Conservation (phyloP, 2,113 vertebrate genomes). For the Poeciliopsis turrubarensis region DNA sequence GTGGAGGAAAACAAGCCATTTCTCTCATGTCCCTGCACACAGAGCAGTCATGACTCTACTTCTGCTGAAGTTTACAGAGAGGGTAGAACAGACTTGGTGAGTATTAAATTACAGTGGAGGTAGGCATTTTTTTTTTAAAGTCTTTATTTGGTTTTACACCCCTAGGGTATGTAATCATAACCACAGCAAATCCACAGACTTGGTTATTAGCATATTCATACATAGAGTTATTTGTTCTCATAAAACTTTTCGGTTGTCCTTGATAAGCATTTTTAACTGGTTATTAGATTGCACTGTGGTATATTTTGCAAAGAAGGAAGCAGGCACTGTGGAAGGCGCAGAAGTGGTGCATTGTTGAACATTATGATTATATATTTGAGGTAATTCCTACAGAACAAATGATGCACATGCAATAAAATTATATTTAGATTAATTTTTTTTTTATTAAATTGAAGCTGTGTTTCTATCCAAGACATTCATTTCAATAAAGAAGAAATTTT, state of each 20-base stretch:
- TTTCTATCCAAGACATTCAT: background rate
- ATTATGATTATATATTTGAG: slow-evolving; percentile 6
- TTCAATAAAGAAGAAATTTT: slow-evolving; percentile 8
- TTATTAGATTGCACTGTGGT: slow-evolving; percentile 49
- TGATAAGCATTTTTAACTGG: slow-evolving; percentile 66
- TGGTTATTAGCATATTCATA: slow-evolving; percentile 72
- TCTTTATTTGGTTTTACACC: slow-evolving; percentile 71
- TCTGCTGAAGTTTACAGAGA: slow-evolving; percentile 61
- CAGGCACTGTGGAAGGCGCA: background rate
- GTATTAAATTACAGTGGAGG: slow-evolving; percentile 68
- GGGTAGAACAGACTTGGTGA: slow-evolving; percentile 59
- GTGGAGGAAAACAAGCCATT: slow-evolving; percentile 60
- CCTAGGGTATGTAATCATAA: slow-evolving; percentile 71
- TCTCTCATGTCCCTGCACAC: slow-evolving; percentile 73
- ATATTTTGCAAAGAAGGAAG: slow-evolving; percentile 13
- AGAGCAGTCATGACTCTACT: slow-evolving; percentile 58
- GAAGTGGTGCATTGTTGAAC: background rate
- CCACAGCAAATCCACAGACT: slow-evolving; percentile 55
- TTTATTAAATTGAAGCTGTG: background rate
- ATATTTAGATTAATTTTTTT: background rate
- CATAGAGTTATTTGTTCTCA: slow-evolving; percentile 65
- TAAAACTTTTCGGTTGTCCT: slow-evolving; percentile 66
- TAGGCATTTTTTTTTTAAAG: slow-evolving; percentile 60
- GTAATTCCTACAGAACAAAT: background rate
- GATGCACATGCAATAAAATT: background rate